Conservation (phyloP, 2,888 invertebrate genomes). For the Rotaria sp. region DNA sequence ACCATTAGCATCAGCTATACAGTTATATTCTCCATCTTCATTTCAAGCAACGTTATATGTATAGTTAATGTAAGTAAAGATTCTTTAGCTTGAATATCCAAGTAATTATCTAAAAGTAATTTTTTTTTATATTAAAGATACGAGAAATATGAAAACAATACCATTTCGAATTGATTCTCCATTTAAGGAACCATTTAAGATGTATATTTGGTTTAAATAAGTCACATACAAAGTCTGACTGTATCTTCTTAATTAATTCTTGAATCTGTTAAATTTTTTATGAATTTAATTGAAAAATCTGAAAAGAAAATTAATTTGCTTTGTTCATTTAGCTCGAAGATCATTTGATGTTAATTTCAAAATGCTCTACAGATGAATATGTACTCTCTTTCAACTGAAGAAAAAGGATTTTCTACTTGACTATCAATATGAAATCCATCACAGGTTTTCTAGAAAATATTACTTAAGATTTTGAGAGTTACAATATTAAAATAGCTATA, state of each 20-base stretch:
- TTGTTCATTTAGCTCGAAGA: too few relatives aligned
- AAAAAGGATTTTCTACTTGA: too few relatives aligned
- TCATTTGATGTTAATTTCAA: too few relatives aligned
- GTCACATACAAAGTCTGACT: conserved; percentile 32
- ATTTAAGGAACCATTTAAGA: conserved; percentile 34
- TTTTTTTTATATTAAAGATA: too few relatives aligned
- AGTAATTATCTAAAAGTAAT: not conserved
- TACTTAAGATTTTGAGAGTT: too few relatives aligned
- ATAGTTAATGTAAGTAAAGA: not conserved
- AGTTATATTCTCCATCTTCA: conserved; percentile 34
- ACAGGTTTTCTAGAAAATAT: too few relatives aligned
- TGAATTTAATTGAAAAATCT: conserved; percentile 37
- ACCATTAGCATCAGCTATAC: conserved; percentile 19
- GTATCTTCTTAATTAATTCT: conserved; percentile 37
- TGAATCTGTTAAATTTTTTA: conserved; percentile 30
- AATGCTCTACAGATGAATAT: too few relatives aligned
- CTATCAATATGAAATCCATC: too few relatives aligned
- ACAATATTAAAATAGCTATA: too few relatives aligned
- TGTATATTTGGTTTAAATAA: conserved; percentile 30
- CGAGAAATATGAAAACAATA: too few relatives aligned
- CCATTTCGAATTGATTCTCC: not conserved
- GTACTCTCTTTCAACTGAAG: too few relatives aligned
- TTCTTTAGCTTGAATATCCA: not conserved
- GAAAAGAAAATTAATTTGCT: not conserved
- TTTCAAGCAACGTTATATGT: not conserved